Percentiles rank a stretch among this genome's conserved stretches.
Evolutionary conservation across 2,888 invertebrate genomes (phyloP).

Genomic region (Nomada hirtipes): DNA sequence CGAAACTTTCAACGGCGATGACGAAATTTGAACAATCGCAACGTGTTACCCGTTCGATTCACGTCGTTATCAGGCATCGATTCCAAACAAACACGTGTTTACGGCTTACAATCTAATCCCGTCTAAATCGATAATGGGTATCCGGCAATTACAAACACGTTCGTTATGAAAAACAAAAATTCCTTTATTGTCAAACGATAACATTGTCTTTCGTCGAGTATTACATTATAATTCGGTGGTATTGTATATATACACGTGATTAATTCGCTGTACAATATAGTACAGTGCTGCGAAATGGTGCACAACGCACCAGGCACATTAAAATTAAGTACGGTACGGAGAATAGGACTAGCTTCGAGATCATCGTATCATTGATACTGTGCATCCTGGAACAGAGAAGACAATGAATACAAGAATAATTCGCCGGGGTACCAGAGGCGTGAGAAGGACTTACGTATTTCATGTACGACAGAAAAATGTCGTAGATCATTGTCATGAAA

Average conservation of each 20-base stretch:
- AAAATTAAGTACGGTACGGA: constrained; percentile 1
- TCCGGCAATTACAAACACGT: not conserved
- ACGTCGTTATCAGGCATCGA: constrained; percentile 13
- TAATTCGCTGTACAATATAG: not conserved
- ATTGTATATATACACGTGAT: not conserved
- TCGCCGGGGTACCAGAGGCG: not conserved
- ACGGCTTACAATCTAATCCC: constrained; percentile 19
- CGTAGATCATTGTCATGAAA: constrained; percentile 93
- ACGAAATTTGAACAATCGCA: not conserved
- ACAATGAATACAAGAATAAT: not conserved
- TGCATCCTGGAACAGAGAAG: constrained; percentile 36
- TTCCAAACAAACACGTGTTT: constrained; percentile 8
- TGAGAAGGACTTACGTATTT: constrained; percentile 87
- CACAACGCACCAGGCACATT: not conserved
- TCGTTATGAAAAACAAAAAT: constrained; percentile 9
- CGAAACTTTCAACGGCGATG: constrained; percentile 31
- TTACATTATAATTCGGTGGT: constrained; percentile 4
- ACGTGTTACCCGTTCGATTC: constrained; percentile 1
- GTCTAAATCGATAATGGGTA: constrained; percentile 22
- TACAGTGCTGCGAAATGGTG: not conserved
- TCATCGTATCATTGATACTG: constrained; percentile 41
- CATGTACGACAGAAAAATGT: constrained; percentile 94
- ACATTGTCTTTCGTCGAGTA: not conserved
- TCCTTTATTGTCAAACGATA: constrained; percentile 35
- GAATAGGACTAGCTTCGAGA: constrained; percentile 40